Percentiles rank a stretch among this genome's conserved stretches.
phyloP scores from a whole-genome alignment of 2,888 invertebrate species.

The Lasioglossum leucozonium region DNA sequence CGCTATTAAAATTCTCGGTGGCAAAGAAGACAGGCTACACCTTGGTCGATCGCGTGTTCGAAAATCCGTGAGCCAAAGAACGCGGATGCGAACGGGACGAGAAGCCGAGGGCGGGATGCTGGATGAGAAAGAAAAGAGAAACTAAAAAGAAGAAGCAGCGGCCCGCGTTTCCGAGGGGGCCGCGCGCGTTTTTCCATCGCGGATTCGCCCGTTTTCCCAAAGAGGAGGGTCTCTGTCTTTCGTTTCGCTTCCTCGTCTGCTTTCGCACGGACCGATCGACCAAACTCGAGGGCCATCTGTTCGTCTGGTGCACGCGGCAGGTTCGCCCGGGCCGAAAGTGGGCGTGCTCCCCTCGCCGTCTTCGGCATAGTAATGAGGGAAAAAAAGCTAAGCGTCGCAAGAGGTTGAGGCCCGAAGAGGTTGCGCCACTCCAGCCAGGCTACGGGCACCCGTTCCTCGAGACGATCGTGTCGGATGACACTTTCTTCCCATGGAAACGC shows the following conservation, averaged over 20 bases:
- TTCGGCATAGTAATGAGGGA: slow-evolving; percentile 51
- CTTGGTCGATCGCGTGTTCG: slow-evolving; percentile 34
- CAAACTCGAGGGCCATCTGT: slow-evolving; percentile 75
- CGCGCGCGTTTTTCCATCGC: slow-evolving; percentile 22
- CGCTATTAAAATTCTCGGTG: slow-evolving; percentile 27
- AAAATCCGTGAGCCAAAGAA: slow-evolving; percentile 27
- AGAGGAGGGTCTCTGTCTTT: slow-evolving; percentile 33
- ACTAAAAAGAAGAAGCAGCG: not conserved
- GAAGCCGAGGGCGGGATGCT: not conserved
- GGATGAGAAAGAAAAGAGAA: not conserved
- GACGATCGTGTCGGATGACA: slow-evolving; percentile 69
- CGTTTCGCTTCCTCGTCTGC: slow-evolving; percentile 30
- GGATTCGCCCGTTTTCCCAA: slow-evolving; percentile 35
- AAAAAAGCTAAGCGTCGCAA: slow-evolving; percentile 36
- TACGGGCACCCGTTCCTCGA: slow-evolving; percentile 18
- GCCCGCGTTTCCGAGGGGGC: not conserved
- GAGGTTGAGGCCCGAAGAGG: slow-evolving; percentile 21
- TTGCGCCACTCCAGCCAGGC: slow-evolving; percentile 16
- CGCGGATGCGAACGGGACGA: not conserved
- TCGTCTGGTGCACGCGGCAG: slow-evolving; percentile 63
- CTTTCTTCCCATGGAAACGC: slow-evolving; percentile 57
- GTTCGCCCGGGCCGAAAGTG: slow-evolving; percentile 70
- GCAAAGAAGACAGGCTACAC: slow-evolving; percentile 16
- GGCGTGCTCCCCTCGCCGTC: slow-evolving; percentile 65
- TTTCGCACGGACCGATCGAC: slow-evolving; percentile 61